Base-by-base conservation (phyloP, 2,113 vertebrate species). In the Recurvirostra avosetta region DNA sequence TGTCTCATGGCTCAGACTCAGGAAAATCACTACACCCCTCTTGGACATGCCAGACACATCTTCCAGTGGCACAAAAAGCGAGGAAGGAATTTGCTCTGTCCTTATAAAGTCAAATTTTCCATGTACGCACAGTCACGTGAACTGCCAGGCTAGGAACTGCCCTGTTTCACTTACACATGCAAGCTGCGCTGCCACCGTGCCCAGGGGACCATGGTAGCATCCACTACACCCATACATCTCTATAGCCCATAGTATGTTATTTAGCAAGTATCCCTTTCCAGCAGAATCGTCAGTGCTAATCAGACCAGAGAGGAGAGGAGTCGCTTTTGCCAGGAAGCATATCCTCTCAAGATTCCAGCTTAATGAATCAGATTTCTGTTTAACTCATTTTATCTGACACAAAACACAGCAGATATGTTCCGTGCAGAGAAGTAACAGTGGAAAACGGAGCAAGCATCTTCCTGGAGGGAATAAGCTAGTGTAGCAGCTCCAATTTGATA, bases 301-400 rank as follows among this genome's bases (percentile, higher is more conserved):
- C 40, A 50, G 61, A 81, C 27, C n/a, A 74, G 38, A 83, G 55
- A 77, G 21, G 25, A 96, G 68, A 88, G 45, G 17, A 86, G 20
- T 84, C 26, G 22, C 19, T 63, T 85, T 91, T 91, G 87, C 92
- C 84, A 94, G 92, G 70, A 93, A 93, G 58, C 22, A 78, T 81
- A 43, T 92, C 30, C 77, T 95, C 49, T 91, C 81, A 75, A 87
- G 87, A 96, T 96, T 96, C 96, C 96, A 82, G 53, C 61, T 81
- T 82, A 40, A 62, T 97, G 96, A 97, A 90, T 97, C 96, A 96
- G 93, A 82, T 85, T 82, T 90, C 84, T 96, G 81, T 75, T 94
- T 85, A 96, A 85, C 73, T 96, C 77, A 89, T 95, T 94, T 96
- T 79, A 52, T 85, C 77, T 88, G 62, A 92, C 53, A 84, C 66